phyloP scores from a whole-genome alignment of 2,113 vertebrate species.

The Spilogale gracilis region DNA sequence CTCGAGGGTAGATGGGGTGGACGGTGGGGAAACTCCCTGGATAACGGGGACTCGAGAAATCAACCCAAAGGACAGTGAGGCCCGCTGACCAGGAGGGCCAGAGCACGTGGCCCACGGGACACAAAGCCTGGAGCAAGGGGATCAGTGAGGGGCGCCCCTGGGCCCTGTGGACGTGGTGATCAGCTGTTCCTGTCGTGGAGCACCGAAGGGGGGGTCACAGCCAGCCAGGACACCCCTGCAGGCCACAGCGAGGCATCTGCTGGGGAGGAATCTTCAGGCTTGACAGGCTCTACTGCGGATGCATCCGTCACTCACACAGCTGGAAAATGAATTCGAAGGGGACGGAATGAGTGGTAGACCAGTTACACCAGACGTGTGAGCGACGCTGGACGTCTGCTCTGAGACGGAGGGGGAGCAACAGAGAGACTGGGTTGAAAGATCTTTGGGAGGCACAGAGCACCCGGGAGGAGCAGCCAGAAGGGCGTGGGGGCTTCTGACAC shows the following conservation, averaged over 20 bases:
- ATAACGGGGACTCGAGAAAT: not conserved
- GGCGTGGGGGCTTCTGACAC: not conserved
- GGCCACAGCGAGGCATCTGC: not conserved
- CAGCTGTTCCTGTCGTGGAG: not conserved
- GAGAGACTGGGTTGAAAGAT: not conserved
- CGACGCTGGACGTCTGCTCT: not conserved
- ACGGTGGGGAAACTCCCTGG: not conserved
- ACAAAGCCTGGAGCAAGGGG: not conserved
- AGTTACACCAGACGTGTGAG: not conserved
- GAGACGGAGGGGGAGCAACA: not conserved
- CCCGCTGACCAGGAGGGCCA: not conserved
- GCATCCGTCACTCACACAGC: not conserved
- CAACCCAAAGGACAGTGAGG: not conserved
- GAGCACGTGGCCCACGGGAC: not conserved
- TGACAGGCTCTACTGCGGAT: not conserved
- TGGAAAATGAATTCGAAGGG: not conserved
- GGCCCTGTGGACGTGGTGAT: not conserved
- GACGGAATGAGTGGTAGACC: not conserved
- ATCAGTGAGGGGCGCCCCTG: not conserved
- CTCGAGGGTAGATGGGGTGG: too few species aligned
- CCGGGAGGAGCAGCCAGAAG: not conserved
- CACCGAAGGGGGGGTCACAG: rapidly evolving
- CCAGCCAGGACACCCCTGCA: not conserved
- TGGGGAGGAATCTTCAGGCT: not conserved
- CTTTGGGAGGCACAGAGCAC: not conserved